Evolutionary conservation across 2,113 vertebrate species (phyloP).

Genomic region (Speoplatyrhinus poulsoni): DNA sequence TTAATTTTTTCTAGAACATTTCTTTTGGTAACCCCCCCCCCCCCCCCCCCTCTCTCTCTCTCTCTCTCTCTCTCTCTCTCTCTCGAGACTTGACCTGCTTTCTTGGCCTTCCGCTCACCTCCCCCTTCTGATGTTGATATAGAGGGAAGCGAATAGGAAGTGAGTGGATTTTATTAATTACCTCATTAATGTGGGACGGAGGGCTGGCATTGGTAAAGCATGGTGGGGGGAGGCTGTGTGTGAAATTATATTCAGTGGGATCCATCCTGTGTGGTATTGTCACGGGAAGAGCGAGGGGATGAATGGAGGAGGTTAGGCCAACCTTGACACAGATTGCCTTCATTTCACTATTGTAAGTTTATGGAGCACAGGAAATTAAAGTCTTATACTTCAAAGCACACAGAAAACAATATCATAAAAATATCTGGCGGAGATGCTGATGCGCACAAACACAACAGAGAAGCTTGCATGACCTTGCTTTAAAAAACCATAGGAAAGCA

Average conservation of each 20-base stretch:
- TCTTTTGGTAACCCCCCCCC: too few species aligned
- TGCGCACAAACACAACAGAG: not conserved
- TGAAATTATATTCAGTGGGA: constrained; percentile 16
- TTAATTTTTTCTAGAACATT: too few species aligned
- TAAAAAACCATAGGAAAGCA: constrained; percentile 33
- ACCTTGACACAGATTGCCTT: constrained; percentile 68
- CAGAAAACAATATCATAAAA: not conserved
- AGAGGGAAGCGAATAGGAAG: constrained; percentile 5
- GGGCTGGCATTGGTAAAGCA: constrained; percentile 39
- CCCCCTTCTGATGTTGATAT: constrained; percentile 1
- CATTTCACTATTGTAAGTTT: not conserved
- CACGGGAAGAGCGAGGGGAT: constrained; percentile 5
- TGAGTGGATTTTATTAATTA: constrained; percentile 53
- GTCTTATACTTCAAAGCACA: constrained; percentile 4
- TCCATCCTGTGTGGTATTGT: constrained; percentile 12
- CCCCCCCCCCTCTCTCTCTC: not conserved
- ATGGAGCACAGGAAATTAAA: constrained; percentile 2
- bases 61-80: constrained; percentile 19
- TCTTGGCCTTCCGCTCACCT: constrained; percentile 36
- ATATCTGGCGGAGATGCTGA: not conserved
- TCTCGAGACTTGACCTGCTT: constrained; percentile 56
- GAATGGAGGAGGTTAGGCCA: constrained; percentile 27
- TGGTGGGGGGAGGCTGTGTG: not conserved
- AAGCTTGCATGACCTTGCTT: not conserved
- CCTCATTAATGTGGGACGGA: constrained; percentile 47